Evolutionary conservation across 1,140 invertebrate species (phyloP).

Genomic region (Sarcophaga bullata): DNA sequence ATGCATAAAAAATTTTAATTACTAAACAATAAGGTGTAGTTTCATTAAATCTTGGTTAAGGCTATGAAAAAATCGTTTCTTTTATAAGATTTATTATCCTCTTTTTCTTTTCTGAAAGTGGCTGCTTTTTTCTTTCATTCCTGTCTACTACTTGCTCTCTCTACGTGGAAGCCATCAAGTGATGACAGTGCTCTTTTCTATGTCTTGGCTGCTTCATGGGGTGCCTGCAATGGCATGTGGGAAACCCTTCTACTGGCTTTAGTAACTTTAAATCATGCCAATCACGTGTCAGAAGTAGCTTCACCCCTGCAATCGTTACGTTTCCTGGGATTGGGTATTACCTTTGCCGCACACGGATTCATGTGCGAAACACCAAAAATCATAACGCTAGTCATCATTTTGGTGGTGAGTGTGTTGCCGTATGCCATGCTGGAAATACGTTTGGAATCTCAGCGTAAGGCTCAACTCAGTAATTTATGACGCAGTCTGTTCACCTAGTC

Average conservation of each 20-base stretch:
- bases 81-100: too few relatives aligned
- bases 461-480: constrained; percentile 63
- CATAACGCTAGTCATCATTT: constrained; percentile 61
- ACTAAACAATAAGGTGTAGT: too few relatives aligned
- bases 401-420: constrained; percentile 65
- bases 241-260: constrained; percentile 70
- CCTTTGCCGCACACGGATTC: constrained; percentile 62
- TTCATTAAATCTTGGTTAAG: too few relatives aligned
- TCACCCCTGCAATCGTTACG: constrained; percentile 57
- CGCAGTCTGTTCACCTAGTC: constrained; percentile 65
- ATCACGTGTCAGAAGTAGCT: constrained; percentile 54
- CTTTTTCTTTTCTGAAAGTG: constrained; percentile 57
- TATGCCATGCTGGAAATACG: constrained; percentile 66
- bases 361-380: constrained; percentile 64
- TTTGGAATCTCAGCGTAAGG: constrained; percentile 63
- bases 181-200: constrained; percentile 77
- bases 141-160: constrained; percentile 72
- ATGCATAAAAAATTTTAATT: too few relatives aligned
- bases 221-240: constrained; percentile 79
- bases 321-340: constrained; percentile 60
- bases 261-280: constrained; percentile 60
- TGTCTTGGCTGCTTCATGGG: constrained; percentile 77
- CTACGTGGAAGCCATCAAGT: constrained; percentile 74
- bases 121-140: constrained; percentile 75
- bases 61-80: too few relatives aligned